Evolutionary conservation across 2,888 invertebrate genomes (phyloP).

Genomic region (Heliconius charithonia): DNA sequence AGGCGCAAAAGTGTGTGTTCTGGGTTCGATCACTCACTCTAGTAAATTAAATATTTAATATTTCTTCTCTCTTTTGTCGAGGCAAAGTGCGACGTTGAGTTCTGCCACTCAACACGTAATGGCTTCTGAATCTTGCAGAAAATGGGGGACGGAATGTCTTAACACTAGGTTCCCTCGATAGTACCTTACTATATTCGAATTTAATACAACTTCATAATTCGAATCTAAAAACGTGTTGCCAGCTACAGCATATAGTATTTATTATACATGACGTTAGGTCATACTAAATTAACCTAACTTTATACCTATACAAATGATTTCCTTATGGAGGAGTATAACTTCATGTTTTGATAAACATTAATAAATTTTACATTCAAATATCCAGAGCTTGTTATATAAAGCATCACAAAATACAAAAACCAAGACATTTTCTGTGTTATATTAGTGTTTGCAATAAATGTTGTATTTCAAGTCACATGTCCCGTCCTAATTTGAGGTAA

Average conservation of each 20-base stretch:
- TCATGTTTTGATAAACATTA: conserved; percentile 1
- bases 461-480: conserved; percentile 22
- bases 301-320: background rate
- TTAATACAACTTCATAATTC: background rate
- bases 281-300: background rate
- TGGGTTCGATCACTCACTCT: no score
- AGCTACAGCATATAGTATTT: background rate
- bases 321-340: background rate
- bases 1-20: no score
- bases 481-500: conserved; percentile 31
- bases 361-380: background rate
- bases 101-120: no score
- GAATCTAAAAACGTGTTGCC: background rate
- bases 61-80: no score
- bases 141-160: no score
- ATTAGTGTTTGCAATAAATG: background rate
- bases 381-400: no score
- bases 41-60: no score
- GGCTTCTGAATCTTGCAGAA: no score
- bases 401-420: background rate
- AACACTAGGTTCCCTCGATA: no score
- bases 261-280: background rate
- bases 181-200: no score
- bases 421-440: background rate
- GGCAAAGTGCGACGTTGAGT: no score